Base-by-base conservation (phyloP, 37 sponge, comb jelly and placozoan species). In the Dysidea cf. avara region DNA sequence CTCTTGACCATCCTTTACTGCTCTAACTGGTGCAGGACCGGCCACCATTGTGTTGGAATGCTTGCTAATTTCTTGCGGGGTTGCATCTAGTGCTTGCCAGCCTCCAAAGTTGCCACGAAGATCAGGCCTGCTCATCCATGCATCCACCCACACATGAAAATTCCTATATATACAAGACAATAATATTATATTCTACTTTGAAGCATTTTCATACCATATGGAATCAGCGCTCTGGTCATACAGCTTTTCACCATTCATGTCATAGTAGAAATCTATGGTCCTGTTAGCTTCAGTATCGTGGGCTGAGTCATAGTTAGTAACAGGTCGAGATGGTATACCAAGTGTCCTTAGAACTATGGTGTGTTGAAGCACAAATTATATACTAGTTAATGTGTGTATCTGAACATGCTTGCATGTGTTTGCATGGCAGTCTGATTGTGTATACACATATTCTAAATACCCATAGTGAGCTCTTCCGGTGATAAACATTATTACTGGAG, bases 261-360 rank as follows among this genome's bases (percentile, higher is more conserved):
- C 84, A 22, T 62, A 83, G 68, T 83, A 83, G 62, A 39, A 73
- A 64, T 89, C 90, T 2, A 89, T 82, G 57, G 84, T 64, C 57
- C 78, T 40, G 67, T 74, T 83, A 53, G n/a, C n/a, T n/a, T n/a
- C n/a, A n/a, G n/a, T n/a, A n/a, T n/a, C n/a, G n/a, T n/a, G n/a
- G n/a, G n/a, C 90, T 24, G 90, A 89, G 34, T 73, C 77, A 66
- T 83, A 89, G 77, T 89, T 89, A 21, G 90, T 89, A 16, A 89
- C 65, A 16, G 83, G 83, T 7, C 90, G 73, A 69, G 80, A 64
- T 30, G 90, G 90, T 29, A 89, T 89, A 20, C 90, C 90, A 40
- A 89, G 50, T 34, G 71, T 34, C 40, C 90, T 68, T 11, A 89
- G 76, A 24, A 75, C 80, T 84, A 51, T 47, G 62, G 81, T 80